Evolutionary conservation across 2,113 vertebrate species (phyloP), one percentile per base, ranked within the genome.

Genomic region (Stegostoma tigrinum): DNA sequence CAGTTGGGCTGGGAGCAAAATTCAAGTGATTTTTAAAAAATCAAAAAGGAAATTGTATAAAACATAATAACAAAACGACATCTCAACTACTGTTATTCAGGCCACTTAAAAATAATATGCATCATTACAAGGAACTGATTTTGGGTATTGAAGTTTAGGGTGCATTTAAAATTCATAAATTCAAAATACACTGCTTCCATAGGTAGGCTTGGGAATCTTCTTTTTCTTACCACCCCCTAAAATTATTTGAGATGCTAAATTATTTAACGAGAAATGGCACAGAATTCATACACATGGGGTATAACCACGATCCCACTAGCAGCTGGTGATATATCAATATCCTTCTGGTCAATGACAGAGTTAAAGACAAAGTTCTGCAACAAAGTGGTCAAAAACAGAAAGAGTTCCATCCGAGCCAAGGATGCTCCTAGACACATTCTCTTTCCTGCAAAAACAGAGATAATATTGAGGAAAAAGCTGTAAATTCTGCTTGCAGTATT

Each of bases 401-500:
- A 97, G 83, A 97, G 96, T 61, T 97, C 97, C 97, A 97, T 97
- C 5, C 97, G 96, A 15, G 97, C 97, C 97, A 97, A 66, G 3
- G 96, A 90, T 42, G 97, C 97, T 0, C 97, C 97, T 27, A 97
- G 86, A 55, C 97, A 97, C 45, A 96, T 17, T 0, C 97, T 96
- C 96, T 97, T 97, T 91, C 96, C 96, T 96, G 96, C 55, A 96
- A 96, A 23, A 21, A 21, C 68, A 96, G n/a, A 19, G 52, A 93
- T 3, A 19, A 4, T 83, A 45, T 42, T 45, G 14, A 83, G 5
- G 0, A 66, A 66, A 94, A 67, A 94, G 23, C 80, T 83, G 19
- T 64, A 3, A 61, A 61, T 4, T 10, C 12, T 61, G 7, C 55
- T 7, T 55, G 48, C 86, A 89, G 24, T 52, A 90, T 61, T 90